Evolutionary conservation across 1,140 invertebrate genomes (phyloP), one percentile per base, ranked within the genome.

Genomic region (Drosophila bipectinata): DNA sequence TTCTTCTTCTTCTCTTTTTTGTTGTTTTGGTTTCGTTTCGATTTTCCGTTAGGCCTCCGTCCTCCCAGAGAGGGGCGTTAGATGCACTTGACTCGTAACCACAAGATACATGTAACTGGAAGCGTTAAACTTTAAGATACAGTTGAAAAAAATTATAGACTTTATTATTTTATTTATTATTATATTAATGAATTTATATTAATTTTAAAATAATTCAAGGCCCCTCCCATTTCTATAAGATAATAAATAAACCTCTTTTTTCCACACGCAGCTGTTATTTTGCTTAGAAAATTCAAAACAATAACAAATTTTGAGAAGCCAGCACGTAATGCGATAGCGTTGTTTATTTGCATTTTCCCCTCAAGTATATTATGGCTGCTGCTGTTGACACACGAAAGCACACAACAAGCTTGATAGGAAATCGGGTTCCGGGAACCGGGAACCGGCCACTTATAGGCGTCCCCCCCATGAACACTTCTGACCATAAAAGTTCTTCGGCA

Each of bases 311-410:
- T 34, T 49, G 24, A 64, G 59, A 69, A 67, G 15, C 41, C 51
- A 48, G 28, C 61, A 67, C 61, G 73, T 76, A 54, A 75, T 39
- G 51, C 34, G 72, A 76, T 76, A 76, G 72, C 72, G 41, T 67
- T 76, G 73, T 76, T 76, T 76, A 76, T 59, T 67, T 66, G 60
- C 54, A 75, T 59, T 73, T 45, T 39, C 64, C 64, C 44, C 30
- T 12, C 24, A 58, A 66, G 61, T 59, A 59, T 32, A 49, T 49
- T 48, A 58, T 67, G 21, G 21, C 21, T 67, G 44, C 21, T 67
- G 44, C 59, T 52, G 69, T 63, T 74, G 71, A 51, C 52, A 75
- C 75, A 55, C 37, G 37, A 67, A 41, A 55, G 39, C 18, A 34
- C 28, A 49, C 58, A 66, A 66, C 39, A 52, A 57, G 39, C 39